Percentiles rank a stretch among this genome's conserved stretches.
Evolutionary conservation across 2,113 vertebrate genomes (phyloP).

Genomic region (Corythornis madagascariensis): DNA sequence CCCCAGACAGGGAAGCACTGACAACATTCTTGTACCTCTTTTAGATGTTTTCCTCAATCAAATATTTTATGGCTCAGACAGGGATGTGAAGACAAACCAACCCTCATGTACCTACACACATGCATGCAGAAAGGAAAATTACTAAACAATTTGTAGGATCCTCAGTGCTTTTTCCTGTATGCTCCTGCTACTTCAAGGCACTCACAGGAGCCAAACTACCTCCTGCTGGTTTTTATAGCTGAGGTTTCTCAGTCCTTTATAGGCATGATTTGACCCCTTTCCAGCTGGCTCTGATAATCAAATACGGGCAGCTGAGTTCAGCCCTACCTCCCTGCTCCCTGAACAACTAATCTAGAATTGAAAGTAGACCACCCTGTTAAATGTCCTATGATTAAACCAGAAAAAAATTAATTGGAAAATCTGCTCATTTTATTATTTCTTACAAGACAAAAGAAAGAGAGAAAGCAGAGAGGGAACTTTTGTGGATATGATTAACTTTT

Average conservation of each 20-base stretch:
- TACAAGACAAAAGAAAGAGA: not conserved
- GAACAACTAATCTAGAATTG: not conserved
- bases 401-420: not conserved
- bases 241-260: constrained; percentile 46
- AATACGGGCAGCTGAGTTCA: not conserved
- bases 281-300: constrained; percentile 59
- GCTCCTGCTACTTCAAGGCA: not conserved
- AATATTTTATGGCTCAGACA: not conserved
- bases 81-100: accelerated
- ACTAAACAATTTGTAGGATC: not conserved
- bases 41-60: not conserved
- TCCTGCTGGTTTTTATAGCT: constrained; percentile 17
- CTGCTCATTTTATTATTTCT: not conserved
- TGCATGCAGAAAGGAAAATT: not conserved
- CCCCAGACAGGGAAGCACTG: not conserved
- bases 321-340: not conserved
- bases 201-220: constrained; percentile 7
- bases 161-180: not conserved
- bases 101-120: accelerated
- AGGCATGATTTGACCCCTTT: constrained; percentile 26
- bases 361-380: constrained; percentile 50
- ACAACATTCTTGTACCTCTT: not conserved
- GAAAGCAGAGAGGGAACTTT: not conserved
- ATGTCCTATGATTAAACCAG: not conserved
- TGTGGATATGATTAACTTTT: not conserved